Base-by-base conservation (phyloP, 2,797 vertebrate genomes). In the Clarias platycephalus region DNA sequence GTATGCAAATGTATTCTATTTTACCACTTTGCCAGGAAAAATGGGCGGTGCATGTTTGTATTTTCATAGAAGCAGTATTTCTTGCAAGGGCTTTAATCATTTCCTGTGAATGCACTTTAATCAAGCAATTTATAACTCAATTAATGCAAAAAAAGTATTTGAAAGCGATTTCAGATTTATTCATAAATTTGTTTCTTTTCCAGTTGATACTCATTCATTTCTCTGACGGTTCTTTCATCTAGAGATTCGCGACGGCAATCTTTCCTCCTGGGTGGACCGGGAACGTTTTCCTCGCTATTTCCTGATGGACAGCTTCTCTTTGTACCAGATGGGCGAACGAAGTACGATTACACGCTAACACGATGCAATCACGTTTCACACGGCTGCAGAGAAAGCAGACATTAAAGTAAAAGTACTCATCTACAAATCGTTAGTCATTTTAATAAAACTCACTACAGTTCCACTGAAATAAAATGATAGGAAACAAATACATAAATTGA, bases 241-340 rank as follows among this genome's bases (percentile, higher is more conserved):
- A 99, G 97, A 97, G 70, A 95, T 96, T 70, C 92, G 89, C 85
- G 96, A 98, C 81, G 96, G 97, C 0, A 95, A 97, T 71, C 93
- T 99, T 62, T 95, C 94, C 40, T 88, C 93, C 0, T 99, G 98
- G 98, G 95, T 99, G 88, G 97, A 94, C 4, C 95, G 93, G 89
- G 97, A 99, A 90, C 95, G 97, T 16, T 99, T 99, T 93, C 95
- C 94, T 58, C 94, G 91, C 20, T 99, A 95, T 84, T 91, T 94
- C 63, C 89, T 92, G 4, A 91, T 99, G n/a, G 97, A 99, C 89
- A 96, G 95, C 80, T 98, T 96, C 91, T 96, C 94, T 0, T 90
- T 99, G 10, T 99, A 99, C 83, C 95, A 96, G 87, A 97, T 98
- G 91, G 97, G 97, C 87, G 97, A 99, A 58, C 95, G 96, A 91